phyloP scores from a whole-genome alignment of 2,797 vertebrate genomes.

The Galago senegalensis region DNA sequence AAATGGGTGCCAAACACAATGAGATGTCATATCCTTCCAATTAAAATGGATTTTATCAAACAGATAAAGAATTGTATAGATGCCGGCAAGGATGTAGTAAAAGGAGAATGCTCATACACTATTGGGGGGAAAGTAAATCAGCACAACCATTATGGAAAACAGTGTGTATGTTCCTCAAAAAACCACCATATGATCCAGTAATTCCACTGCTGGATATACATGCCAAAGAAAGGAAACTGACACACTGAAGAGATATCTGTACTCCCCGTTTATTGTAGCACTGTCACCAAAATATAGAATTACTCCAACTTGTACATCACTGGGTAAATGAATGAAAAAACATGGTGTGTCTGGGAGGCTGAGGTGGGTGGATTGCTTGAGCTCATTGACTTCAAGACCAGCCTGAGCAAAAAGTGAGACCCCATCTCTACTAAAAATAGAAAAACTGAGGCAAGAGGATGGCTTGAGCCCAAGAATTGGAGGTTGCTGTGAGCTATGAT shows the following conservation, averaged over 20 bases:
- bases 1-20: neutral
- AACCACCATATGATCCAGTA: neutral
- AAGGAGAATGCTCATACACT: neutral
- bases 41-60: neutral
- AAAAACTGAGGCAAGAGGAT: too few species aligned
- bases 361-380: too few species aligned
- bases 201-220: neutral
- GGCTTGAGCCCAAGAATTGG: too few species aligned
- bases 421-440: too few species aligned
- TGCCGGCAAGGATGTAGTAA: neutral
- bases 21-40: neutral
- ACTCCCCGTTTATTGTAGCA: neutral
- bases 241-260: neutral
- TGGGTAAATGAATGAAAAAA: neutral
- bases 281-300: neutral
- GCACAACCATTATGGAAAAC: neutral
- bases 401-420: too few species aligned
- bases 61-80: neutral
- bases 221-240: neutral
- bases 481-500: too few species aligned
- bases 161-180: neutral
- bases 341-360: too few species aligned
- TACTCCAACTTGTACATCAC: neutral
- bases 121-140: neutral
- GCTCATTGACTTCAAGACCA: too few species aligned